These are phyloP conservation scores for Syngnathus acus DNA, from an alignment of 2,797 vertebrate genomes.

Conservation along the genomic window DNA sequence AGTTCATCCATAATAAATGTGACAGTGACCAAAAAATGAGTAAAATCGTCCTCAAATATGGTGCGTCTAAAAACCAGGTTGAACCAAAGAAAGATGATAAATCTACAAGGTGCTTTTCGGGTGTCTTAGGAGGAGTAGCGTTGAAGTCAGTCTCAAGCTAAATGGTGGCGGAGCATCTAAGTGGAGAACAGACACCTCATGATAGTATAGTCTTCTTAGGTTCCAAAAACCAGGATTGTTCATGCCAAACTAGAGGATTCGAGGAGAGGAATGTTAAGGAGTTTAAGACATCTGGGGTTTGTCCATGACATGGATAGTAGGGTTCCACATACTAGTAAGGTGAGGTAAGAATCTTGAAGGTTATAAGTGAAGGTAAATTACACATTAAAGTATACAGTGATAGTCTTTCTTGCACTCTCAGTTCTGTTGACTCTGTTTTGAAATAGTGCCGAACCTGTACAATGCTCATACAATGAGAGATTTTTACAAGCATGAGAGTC, in stretches of 20 bases:
- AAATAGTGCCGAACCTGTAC: slow-evolving; percentile 12
- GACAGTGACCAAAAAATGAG: slow-evolving; percentile 12
- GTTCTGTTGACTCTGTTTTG: slow-evolving; percentile 1
- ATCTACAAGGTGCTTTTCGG: slow-evolving; percentile 48
- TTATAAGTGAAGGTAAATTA: neutral
- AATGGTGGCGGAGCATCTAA: neutral
- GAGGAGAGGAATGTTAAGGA: slow-evolving; percentile 20
- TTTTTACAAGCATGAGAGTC: slow-evolving; percentile 14
- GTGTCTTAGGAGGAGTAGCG: neutral
- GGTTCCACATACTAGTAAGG: neutral
- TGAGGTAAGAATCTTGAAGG: neutral
- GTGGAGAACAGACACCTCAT: neutral
- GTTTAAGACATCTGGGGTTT: neutral
- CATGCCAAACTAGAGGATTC: slow-evolving; percentile 31
- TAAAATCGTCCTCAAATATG: neutral
- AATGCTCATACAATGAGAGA: slow-evolving; percentile 17
- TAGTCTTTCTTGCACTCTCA: neutral
- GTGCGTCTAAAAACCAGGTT: slow-evolving; percentile 39
- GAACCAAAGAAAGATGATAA: slow-evolving; percentile 43
- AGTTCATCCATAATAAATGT: slow-evolving; percentile 7
- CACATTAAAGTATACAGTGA: neutral
- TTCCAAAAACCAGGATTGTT: slow-evolving; percentile 30
- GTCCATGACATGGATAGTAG: neutral
- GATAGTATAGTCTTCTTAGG: slow-evolving; percentile 5
- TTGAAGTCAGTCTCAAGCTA: neutral